Conservation (phyloP, 2,888 invertebrate genomes). For the Tinea pellionella region DNA sequence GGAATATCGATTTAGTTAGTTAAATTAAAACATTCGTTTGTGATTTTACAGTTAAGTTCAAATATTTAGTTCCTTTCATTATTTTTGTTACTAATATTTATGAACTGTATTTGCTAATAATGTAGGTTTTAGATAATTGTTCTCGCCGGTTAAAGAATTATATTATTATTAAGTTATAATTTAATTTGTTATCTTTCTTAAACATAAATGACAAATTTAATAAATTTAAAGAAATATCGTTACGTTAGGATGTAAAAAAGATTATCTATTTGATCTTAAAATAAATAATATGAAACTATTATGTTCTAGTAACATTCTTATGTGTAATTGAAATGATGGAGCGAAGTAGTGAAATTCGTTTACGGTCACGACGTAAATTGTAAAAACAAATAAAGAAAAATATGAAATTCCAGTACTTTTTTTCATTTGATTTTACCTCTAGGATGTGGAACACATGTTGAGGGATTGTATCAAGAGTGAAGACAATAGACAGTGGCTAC, state of each 20-base stretch:
- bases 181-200: slow-evolving; percentile 66
- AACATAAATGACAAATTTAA: slow-evolving; percentile 51
- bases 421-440: too few species aligned
- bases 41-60: slow-evolving; percentile 55
- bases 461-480: too few species aligned
- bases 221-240: slow-evolving; percentile 58
- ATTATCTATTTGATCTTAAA: slow-evolving; percentile 69
- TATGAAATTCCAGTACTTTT: slow-evolving; percentile 56
- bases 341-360: slow-evolving; percentile 67
- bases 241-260: slow-evolving; percentile 69
- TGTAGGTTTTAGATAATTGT: slow-evolving; percentile 49
- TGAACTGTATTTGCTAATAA: slow-evolving; percentile 50
- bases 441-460: too few species aligned
- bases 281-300: slow-evolving; percentile 63
- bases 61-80: slow-evolving; percentile 62
- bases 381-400: slow-evolving; percentile 64
- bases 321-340: slow-evolving; percentile 61
- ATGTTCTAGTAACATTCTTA: slow-evolving; percentile 68
- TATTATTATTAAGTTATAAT: slow-evolving; percentile 62
- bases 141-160: slow-evolving; percentile 43
- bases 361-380: slow-evolving; percentile 67
- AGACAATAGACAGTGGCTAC: too few species aligned
- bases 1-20: slow-evolving; percentile 14
- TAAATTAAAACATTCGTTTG: slow-evolving; percentile 23
- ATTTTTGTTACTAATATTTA: slow-evolving; percentile 64